These are phyloP conservation scores for Eremophila alpestris DNA, from an alignment of 2,797 vertebrate genomes.

Conservation along the genomic window DNA sequence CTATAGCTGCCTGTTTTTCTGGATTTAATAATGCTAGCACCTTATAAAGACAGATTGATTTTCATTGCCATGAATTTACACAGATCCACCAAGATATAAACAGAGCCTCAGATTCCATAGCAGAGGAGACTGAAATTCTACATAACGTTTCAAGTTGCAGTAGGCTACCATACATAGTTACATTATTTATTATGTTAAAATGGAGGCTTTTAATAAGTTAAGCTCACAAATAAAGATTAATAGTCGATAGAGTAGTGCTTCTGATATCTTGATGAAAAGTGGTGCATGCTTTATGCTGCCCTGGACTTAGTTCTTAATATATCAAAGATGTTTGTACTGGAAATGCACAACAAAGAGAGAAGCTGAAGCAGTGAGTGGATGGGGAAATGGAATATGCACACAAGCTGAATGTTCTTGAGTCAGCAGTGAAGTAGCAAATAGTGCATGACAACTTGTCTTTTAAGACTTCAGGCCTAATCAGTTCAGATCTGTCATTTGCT, in stretches of 20 bases:
- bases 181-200: conserved; percentile 16
- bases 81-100: not conserved
- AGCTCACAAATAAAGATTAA: conserved; percentile 29
- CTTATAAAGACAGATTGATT: not conserved
- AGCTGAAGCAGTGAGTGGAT: conserved; percentile 5
- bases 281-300: not conserved
- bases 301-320: conserved; percentile 1
- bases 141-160: not conserved
- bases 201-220: not conserved
- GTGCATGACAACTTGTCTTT: conserved; percentile 25
- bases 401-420: not conserved
- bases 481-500: not conserved
- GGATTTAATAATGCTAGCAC: not conserved
- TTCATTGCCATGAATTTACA: not conserved
- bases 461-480: conserved; percentile 10
- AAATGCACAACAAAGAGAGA: not conserved
- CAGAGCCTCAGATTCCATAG: not conserved
- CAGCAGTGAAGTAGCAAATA: conserved; percentile 24
- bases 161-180: not conserved
- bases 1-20: not conserved
- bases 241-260: not conserved
- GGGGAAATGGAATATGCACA: not conserved
- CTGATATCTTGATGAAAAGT: conserved; percentile 18
- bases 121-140: not conserved
- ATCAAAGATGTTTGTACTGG: conserved; percentile 8